A percentile compares a stretch with the other conserved stretches of the same genome.
These are phyloP conservation scores for Brachionus paranguensis DNA, from an alignment of 1,140 invertebrate genomes.

Conservation along the genomic window DNA sequence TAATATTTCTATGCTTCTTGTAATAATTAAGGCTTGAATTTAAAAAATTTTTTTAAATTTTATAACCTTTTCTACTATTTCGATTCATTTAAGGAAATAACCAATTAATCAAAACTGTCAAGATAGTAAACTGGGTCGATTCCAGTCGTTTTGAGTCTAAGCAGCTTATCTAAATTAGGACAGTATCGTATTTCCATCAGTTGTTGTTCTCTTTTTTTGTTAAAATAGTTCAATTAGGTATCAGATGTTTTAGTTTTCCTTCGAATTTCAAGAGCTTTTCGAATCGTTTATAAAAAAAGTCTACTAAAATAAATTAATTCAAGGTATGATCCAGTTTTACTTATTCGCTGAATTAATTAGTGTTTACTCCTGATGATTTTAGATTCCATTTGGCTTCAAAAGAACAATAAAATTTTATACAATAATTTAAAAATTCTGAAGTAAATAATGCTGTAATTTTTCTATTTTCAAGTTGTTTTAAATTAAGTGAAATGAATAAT, in stretches of 20 bases:
- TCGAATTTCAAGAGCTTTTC: background rate
- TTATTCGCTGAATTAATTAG: background rate
- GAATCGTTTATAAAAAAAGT: background rate
- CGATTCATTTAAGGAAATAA: background rate
- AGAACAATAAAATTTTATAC: background rate
- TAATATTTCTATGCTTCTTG: background rate
- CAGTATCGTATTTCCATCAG: background rate
- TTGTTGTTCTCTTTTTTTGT: background rate
- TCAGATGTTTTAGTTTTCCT: background rate
- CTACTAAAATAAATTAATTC: background rate
- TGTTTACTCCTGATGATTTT: background rate
- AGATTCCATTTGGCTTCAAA: background rate
- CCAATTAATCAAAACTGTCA: background rate
- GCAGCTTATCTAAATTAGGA: background rate
- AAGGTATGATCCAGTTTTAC: background rate
- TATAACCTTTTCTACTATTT: background rate
- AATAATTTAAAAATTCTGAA: background rate
- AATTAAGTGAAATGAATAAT: background rate
- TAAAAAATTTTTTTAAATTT: background rate
- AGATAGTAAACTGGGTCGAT: background rate
- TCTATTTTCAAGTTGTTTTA: background rate
- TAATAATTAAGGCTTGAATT: background rate
- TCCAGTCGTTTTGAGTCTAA: background rate
- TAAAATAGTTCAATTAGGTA: background rate
- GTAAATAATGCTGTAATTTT: background rate